Percentiles rank a stretch among this genome's conserved stretches.
These are phyloP conservation scores for Eulemur coronatus DNA, from an alignment of 2,797 vertebrate species.

Conservation along the genomic window DNA sequence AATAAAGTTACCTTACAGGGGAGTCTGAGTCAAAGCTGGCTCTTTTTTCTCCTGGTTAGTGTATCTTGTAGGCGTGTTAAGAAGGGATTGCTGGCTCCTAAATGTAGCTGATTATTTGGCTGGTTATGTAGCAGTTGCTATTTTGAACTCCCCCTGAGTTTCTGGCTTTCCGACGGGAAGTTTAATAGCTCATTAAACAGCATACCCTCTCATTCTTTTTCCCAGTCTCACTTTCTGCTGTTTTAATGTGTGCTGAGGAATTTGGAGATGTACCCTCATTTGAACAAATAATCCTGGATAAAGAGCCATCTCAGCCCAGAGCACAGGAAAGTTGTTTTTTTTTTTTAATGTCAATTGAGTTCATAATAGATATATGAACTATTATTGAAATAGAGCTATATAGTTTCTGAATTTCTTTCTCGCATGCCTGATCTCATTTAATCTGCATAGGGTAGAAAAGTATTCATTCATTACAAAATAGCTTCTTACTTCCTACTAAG, in stretches of 20 bases:
- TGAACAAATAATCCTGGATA: constrained; percentile 16
- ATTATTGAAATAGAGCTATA: background rate
- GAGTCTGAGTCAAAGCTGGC: background rate
- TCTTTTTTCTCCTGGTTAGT: background rate
- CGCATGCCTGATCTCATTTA: background rate
- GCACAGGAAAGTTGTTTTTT: background rate
- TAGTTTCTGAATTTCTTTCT: background rate
- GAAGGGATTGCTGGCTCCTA: constrained; percentile 15
- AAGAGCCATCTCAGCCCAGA: background rate
- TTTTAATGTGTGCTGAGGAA: background rate
- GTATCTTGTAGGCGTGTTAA: background rate
- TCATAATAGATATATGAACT: background rate
- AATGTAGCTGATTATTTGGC: constrained; percentile 47
- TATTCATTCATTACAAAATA: background rate
- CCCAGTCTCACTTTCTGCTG: background rate
- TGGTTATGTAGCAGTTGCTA: constrained; percentile 38
- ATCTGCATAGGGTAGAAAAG: background rate
- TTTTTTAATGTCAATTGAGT: background rate
- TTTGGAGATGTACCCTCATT: background rate
- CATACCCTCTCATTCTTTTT: background rate
- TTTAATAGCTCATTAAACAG: constrained; percentile 40
- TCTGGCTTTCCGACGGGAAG: constrained; percentile 46
- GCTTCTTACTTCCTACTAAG: background rate
- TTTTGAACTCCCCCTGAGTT: constrained; percentile 35
- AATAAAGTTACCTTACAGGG: background rate